Percentiles rank a stretch among this genome's conserved stretches.
phyloP scores from a whole-genome alignment of 1,140 invertebrate genomes.

The Wiebesia pumilae region DNA sequence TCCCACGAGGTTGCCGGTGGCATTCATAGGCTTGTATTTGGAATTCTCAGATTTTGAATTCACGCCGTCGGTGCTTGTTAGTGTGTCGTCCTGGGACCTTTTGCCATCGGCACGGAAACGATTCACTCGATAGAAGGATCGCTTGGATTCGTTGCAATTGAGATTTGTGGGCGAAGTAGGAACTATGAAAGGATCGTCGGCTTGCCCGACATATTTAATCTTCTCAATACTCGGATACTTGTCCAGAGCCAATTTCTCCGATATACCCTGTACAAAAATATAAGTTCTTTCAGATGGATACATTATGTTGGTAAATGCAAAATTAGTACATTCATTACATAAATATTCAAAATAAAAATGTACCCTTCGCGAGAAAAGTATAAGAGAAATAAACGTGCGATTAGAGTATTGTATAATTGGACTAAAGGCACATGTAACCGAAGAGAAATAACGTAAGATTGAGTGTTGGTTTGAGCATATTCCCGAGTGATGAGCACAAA shows the following conservation, averaged over 20 bases:
- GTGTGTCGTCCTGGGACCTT: slow-evolving; percentile 20
- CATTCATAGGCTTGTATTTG: slow-evolving; percentile 62
- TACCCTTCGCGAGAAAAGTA: too few relatives aligned
- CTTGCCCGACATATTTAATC: slow-evolving; percentile 49
- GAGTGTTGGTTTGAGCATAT: too few relatives aligned
- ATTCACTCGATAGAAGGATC: slow-evolving; percentile 49
- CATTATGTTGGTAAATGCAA: too few relatives aligned
- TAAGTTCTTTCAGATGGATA: neutral
- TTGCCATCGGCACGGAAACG: slow-evolving; percentile 6
- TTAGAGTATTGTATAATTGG: too few relatives aligned
- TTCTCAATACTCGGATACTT: slow-evolving; percentile 50
- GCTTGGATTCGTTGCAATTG: slow-evolving; percentile 44
- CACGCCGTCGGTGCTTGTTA: neutral
- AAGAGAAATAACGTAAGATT: too few relatives aligned
- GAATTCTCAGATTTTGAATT: slow-evolving; percentile 47
- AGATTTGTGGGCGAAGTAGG: slow-evolving; percentile 42
- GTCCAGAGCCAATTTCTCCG: slow-evolving; percentile 25
- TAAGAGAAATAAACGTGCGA: too few relatives aligned
- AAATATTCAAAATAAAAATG: too few relatives aligned
- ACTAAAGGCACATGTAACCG: too few relatives aligned
- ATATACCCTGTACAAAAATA: slow-evolving; percentile 18
- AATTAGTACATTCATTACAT: too few relatives aligned
- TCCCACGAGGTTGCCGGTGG: slow-evolving; percentile 60
- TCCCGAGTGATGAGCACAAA: too few relatives aligned
- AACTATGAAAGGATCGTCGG: slow-evolving; percentile 46